Evolutionary conservation across 2,888 invertebrate genomes (phyloP), one percentile per base, ranked within the genome.

Genomic region (Caradrina clavipalpis): DNA sequence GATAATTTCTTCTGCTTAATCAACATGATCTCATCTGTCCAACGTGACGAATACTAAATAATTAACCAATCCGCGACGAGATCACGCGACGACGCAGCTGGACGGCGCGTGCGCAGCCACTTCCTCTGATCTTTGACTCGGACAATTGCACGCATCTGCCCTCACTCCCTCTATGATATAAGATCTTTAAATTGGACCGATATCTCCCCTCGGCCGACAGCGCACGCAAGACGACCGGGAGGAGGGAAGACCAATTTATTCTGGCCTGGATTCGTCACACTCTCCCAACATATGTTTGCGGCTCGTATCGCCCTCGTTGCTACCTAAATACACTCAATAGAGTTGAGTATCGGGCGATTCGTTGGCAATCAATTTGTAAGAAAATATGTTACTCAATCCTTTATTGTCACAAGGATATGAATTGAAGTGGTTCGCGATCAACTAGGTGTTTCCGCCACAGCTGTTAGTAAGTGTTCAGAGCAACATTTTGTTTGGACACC

Each of bases 71-170:
- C 65, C 66, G 61, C 69, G 73, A 71, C 66, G 56, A 49, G 67
- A 73, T 67, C 75, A 73, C 77, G 72, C 78, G 71, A 59, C 67
- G 66, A 59, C 71, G 80, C 77, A 86, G 76, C 78, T 81, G 78
- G 64, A 61, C 81, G 89, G 87, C 89, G 88, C 89, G 87, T 87
- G 93, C 92, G 92, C 92, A 91, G 91, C 88, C 89, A 93, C 95
- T 95, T 95, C 95, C 95, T 95, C 95, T 95, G 95, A 95, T 95
- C 95, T 95, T 94, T 95, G 95, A 95, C 95, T 94, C 91, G 81
- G 84, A 83, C 95, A 95, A 95, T 95, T 95, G 93, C 88, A 86
- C 87, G 89, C 95, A 95, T 95, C 95, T 95, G 95, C 91, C 92
- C 92, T 88, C 85, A 81, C 88, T 76, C 78, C 76, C 83, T 82